These are phyloP conservation scores for Pterocles burchelli DNA, from an alignment of 2,113 vertebrate genomes.

Conservation along the genomic window DNA sequence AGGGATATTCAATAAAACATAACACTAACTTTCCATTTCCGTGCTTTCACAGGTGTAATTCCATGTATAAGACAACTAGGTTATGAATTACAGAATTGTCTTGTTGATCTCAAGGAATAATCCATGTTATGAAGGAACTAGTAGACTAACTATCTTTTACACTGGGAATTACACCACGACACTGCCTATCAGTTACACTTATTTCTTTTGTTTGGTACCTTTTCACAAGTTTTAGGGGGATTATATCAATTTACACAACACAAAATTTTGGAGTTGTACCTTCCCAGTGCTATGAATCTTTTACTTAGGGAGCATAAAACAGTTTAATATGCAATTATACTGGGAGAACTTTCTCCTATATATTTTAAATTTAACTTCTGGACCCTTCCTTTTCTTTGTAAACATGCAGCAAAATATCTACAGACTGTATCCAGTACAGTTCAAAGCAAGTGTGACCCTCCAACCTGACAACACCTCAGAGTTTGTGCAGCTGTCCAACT, in stretches of 20 bases:
- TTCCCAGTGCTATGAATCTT: not conserved
- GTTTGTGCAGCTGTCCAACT: not conserved
- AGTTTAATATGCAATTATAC: not conserved
- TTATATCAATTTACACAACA: not conserved
- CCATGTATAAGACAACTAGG: not conserved
- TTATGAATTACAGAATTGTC: not conserved
- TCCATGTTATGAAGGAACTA: not conserved
- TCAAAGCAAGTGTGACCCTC: not conserved
- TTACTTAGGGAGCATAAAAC: not conserved
- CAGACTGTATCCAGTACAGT: not conserved
- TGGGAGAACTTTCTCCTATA: not conserved
- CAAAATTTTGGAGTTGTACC: not conserved
- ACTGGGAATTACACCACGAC: not conserved
- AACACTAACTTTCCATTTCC: not conserved
- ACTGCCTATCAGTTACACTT: not conserved
- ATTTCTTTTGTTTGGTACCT: not conserved
- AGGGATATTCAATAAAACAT: not conserved
- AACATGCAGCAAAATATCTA: not conserved
- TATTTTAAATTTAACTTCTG: not conserved
- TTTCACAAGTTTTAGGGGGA: not conserved
- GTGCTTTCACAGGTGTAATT: not conserved
- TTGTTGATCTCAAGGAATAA: not conserved
- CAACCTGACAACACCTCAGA: not conserved
- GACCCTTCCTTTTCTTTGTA: not conserved
- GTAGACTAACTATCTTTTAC: not conserved